Evolutionary conservation across 2,113 vertebrate genomes (phyloP), one percentile per base, ranked within the genome.

Genomic region (Cyanoderma ruficeps): DNA sequence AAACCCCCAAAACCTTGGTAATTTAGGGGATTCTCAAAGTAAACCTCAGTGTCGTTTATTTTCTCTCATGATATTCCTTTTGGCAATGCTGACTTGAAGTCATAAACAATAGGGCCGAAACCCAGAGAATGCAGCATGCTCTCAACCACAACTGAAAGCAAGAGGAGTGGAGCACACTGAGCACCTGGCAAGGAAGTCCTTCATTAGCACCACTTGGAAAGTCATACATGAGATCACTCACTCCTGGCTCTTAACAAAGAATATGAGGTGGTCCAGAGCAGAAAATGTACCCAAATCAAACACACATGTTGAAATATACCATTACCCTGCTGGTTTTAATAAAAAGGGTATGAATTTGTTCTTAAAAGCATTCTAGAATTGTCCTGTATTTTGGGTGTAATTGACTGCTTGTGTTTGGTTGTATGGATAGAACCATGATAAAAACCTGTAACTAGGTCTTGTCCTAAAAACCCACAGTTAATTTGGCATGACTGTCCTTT

Each of bases 281-380:
- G 93, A 91, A 97, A 96, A 97, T 39, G 11, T 11, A 76, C 19
- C 78, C 87, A 96, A 95, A 97, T 95, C 79, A 97, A 97, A 94
- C 20, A 76, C 95, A 93, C 93, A 39, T 97, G 95, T 65, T 88
- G 39, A 71, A 64, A 87, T 72, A 74, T 6, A 95, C 46, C 30
- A 72, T 90, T 82, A 69, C 12, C n/a, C 53, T 60, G 22, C 53
- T 90, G 55, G 87, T 79, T 96, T 96, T 90, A 92, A 96, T 87
- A 42, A 85, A 95, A 94, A 89, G 25, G 24, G 22, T 47, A 86
- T 61, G 53, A 49, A 42, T 72, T 94, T 68, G 14, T 83, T 93
- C 83, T 95, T 90, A 83, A 86, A 92, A 46, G 53, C 53, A 41
- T 90, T 91, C 63, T 81, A 65, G 85, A 96, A 68, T 42, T 53